A percentile compares a stretch with the other conserved stretches of the same genome.
Conservation (phyloP, 2,113 vertebrate genomes). For the Thalassoma bifasciatum region DNA sequence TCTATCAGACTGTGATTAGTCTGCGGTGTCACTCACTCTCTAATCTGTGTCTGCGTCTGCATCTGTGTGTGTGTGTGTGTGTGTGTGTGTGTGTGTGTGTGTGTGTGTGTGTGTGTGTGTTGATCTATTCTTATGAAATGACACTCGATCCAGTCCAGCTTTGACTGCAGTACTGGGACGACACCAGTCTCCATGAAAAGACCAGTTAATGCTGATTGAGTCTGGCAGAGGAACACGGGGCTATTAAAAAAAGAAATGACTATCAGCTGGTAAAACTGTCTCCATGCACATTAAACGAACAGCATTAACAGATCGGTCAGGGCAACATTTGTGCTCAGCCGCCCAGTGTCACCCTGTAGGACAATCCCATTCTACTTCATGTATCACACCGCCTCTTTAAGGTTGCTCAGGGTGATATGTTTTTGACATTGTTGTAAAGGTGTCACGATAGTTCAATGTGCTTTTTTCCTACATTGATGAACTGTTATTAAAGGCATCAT, state of each 20-base stretch:
- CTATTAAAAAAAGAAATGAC: background rate
- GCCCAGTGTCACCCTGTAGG: no score
- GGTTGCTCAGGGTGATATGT: no score
- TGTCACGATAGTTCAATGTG: no score
- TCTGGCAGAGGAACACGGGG: background rate
- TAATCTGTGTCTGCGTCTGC: background rate
- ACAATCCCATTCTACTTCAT: no score
- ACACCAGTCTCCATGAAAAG: slow-evolving; percentile 23
- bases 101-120: background rate
- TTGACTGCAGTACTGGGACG: slow-evolving; percentile 45
- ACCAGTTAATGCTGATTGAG: slow-evolving; percentile 37
- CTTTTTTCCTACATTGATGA: no score
- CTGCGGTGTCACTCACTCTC: slow-evolving; percentile 9
- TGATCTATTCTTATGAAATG: slow-evolving; percentile 20
- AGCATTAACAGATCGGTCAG: no score
- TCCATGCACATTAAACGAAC: no score
- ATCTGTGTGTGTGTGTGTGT: no score
- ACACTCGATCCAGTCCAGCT: slow-evolving; percentile 1
- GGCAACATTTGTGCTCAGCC: no score
- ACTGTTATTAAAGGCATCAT: no score
- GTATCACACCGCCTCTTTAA: no score
- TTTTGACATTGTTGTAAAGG: no score
- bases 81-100: background rate
- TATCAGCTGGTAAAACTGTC: background rate
- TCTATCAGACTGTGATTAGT: slow-evolving; percentile 17